These are phyloP conservation scores for Enteromius afrohamiltoni DNA, from an alignment of 2,797 vertebrate species.

Conservation along the genomic window DNA sequence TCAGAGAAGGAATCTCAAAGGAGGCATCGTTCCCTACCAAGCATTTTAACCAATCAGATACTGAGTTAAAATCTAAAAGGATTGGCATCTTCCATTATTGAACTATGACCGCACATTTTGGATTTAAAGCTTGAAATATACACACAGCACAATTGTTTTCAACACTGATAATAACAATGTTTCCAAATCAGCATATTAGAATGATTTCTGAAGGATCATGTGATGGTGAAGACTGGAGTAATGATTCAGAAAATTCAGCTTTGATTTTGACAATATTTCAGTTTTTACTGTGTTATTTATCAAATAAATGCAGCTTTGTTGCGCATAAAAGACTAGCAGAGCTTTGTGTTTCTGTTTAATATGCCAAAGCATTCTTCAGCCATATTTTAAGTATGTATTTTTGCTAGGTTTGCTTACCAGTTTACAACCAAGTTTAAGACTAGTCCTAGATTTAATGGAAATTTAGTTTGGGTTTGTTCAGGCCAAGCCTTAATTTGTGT, in stretches of 20 bases:
- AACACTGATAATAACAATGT: neutral
- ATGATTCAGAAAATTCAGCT: neutral
- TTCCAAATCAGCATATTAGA: neutral
- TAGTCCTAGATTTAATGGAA: neutral
- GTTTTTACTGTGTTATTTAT: neutral
- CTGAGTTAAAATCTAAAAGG: conserved; percentile 47
- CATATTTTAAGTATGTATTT: neutral
- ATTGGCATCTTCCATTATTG: neutral
- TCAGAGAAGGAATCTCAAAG: conserved; percentile 80
- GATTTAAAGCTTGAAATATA: neutral
- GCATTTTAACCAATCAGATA: conserved; percentile 58
- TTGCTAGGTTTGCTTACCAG: neutral
- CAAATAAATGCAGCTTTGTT: neutral
- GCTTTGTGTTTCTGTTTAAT: neutral
- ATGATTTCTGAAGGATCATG: neutral
- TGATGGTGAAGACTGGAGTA: neutral
- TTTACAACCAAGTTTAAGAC: neutral
- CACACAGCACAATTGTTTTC: neutral
- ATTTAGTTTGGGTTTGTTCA: neutral
- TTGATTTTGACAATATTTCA: neutral
- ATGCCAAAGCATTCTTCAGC: neutral
- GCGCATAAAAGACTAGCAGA: neutral
- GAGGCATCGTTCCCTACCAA: conserved; percentile 69
- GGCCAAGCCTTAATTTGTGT: neutral
- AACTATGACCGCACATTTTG: conserved; percentile 18